phyloP scores from a whole-genome alignment of 1,140 invertebrate genomes.

The Euwallacea similis region DNA sequence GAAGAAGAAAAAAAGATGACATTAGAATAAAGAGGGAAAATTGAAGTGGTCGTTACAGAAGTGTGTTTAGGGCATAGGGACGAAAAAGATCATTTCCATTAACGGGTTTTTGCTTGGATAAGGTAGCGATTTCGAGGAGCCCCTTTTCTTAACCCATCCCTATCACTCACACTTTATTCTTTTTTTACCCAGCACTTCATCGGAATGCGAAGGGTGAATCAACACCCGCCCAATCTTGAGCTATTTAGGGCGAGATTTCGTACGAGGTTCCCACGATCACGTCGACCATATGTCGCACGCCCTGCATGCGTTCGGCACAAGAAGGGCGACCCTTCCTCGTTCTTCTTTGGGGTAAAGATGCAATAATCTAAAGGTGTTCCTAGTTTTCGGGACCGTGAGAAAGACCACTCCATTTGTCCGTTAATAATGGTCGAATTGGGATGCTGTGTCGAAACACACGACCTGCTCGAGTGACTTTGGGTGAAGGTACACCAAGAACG shows the following conservation, averaged over 20 bases:
- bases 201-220: slow-evolving; percentile 30
- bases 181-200: slow-evolving; percentile 24
- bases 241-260: slow-evolving; percentile 29
- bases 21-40: no score
- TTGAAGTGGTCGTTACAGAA: no score
- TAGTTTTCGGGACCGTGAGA: slow-evolving; percentile 32
- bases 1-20: no score
- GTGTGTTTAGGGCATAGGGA: no score
- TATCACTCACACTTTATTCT: slow-evolving; percentile 18
- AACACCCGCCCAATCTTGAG: slow-evolving; percentile 30
- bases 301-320: slow-evolving; percentile 35
- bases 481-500: slow-evolving; percentile 22
- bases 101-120: no score
- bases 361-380: slow-evolving; percentile 35
- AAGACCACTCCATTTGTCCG: slow-evolving; percentile 13
- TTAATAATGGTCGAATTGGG: slow-evolving; percentile 7
- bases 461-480: not conserved
- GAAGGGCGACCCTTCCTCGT: slow-evolving; percentile 22
- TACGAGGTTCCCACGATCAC: slow-evolving; percentile 32
- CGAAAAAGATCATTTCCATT: no score
- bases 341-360: slow-evolving; percentile 31
- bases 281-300: slow-evolving; percentile 35
- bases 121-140: no score
- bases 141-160: slow-evolving; percentile 8
- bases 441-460: not conserved